Base-by-base conservation (phyloP, 2,113 vertebrate genomes). In the Connochaetes taurinus region DNA sequence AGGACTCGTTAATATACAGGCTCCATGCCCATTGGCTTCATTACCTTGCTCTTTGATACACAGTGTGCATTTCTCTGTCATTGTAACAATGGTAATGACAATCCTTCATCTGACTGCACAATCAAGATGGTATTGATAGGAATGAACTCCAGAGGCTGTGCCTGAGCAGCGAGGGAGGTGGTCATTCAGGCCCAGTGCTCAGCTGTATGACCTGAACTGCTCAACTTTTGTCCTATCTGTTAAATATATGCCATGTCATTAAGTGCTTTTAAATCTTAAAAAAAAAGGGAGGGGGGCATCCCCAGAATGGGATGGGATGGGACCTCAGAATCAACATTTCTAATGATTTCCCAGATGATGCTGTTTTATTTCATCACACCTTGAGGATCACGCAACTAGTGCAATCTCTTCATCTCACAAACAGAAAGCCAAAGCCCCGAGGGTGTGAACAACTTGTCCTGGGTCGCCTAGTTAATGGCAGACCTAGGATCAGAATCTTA, bases 191-290 rank as follows among this genome's bases (percentile, higher is more conserved):
- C 99, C 99, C 98, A 99, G 99, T 98, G 99, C 99, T 99, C 99
- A 98, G 98, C 99, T 98, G 98, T 99, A 99, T 99, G 98, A 99
- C 98, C 99, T 99, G 99, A 99, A 99, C 99, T 99, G 99, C 99
- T 99, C 99, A 99, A 99, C 99, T 99, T 99, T 98, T 99, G 99
- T 99, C 99, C 98, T 99, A 98, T 99, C 99, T 99, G 99, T 99
- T 99, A 99, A 99, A 99, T 99, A 99, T 99, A 99, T 99, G 99
- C 99, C 98, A 99, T 99, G 99, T 99, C 99, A 99, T 99, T 99
- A 99, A 99, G 99, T 99, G 99, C 99, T 99, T 99, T 43, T 76
- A 76, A 76, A 27, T 76, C 40, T 43, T 43, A 14, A 43, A 43
- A 74, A 1, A 31, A 16, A 7, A 3, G 12, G 23, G 23, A 25